Evolutionary conservation across 2,113 vertebrate species (phyloP), one percentile per base, ranked within the genome.

Genomic region (Ciconia maguari): DNA sequence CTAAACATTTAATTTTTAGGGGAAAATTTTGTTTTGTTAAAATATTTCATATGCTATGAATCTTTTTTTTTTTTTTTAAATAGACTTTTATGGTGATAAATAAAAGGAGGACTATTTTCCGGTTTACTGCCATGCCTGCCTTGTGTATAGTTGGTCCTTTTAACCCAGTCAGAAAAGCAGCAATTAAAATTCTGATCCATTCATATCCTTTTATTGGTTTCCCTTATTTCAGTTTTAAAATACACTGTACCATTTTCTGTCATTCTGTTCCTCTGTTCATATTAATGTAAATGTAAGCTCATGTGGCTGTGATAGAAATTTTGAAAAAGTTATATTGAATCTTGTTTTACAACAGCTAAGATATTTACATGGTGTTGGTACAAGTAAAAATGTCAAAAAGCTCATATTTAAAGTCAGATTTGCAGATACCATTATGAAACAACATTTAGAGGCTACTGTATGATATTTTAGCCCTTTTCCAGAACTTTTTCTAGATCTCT

Each of bases 31-130:
- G 32, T 60, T 90, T 74, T 1, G 25, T 80, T 86, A 21, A 36
- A 85, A n/a, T 79, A 24, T 54, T 83, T 91, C 14, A 34, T 62
- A 19, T 38, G 20, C 24, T 90, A 0, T 85, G 5, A 54, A 26
- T 84, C 15, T 21, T 36, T 85, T 95, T 92, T 70, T 42, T 36
- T 65, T 54, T 62, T 16, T 80, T 38, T 38, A 83, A 83, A 75
- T 98, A 99, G 99, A 99, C 99, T 54, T 99, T 99, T 97, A 99
- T 99, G 98, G 99, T 99, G 91, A 70, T 99, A 97, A 99, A 99
- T 98, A 98, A 98, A 98, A 98, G 98, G 68, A 99, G 99, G 94
- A 99, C 98, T 97, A 99, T 99, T 97, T 99, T 98, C 97, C 98
- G 99, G 16, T 99, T 99, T 98, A 98, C 97, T 93, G 99, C 99